phyloP scores from a whole-genome alignment of 2,113 vertebrate genomes.

The Megaceryle torquata region DNA sequence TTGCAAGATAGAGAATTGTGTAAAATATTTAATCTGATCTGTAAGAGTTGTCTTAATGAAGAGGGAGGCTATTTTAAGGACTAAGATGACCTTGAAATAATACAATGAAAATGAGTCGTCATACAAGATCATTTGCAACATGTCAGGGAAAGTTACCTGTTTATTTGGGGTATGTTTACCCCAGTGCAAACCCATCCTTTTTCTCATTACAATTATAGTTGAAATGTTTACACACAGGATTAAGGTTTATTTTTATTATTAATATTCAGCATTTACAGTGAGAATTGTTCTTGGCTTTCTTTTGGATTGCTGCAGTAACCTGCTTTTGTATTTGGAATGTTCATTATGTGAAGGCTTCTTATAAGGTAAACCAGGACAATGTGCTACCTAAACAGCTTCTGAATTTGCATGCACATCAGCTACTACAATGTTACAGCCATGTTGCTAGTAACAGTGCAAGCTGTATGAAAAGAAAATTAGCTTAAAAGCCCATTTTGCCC shows the following conservation, averaged over 20 bases:
- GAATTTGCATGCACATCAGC: neutral
- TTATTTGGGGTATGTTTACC: neutral
- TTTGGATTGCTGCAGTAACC: neutral
- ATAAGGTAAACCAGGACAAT: neutral
- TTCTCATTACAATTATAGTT: neutral
- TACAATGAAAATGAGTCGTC: neutral
- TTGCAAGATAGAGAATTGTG: neutral
- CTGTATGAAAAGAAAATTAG: neutral
- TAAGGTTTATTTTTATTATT: neutral
- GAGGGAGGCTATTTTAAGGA: neutral
- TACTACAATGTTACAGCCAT: neutral
- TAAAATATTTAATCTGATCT: neutral
- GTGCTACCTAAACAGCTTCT: neutral
- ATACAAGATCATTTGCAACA: neutral
- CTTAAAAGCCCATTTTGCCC: slow-evolving; percentile 25
- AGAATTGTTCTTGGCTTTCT: neutral
- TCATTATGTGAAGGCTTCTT: neutral
- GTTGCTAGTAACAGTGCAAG: neutral
- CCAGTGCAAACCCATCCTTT: neutral
- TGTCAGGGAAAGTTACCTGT: neutral
- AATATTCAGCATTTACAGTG: neutral
- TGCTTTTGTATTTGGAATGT: neutral
- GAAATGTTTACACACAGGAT: neutral
- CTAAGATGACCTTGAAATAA: neutral
- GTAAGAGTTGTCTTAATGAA: neutral